Percentiles rank a stretch among this genome's conserved stretches.
phyloP scores from a whole-genome alignment of 2,797 vertebrate genomes.

The Sebastes minor region DNA sequence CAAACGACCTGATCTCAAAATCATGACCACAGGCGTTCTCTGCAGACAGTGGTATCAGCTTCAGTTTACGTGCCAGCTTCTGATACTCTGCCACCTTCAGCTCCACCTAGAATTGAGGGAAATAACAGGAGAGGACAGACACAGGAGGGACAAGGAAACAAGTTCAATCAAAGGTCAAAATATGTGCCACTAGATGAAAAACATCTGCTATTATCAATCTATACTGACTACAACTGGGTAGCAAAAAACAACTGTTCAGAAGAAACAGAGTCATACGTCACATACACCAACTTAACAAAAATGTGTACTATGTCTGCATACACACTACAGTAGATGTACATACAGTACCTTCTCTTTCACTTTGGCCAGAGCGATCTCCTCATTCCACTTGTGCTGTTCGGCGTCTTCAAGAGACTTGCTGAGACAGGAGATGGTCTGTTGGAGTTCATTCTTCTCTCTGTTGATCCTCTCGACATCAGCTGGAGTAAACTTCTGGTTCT shows the following conservation, averaged over 20 bases:
- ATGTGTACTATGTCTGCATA: neutral
- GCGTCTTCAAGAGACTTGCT: slow-evolving; percentile 88
- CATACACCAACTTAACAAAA: neutral
- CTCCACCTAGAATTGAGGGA: slow-evolving; percentile 81
- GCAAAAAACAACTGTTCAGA: neutral
- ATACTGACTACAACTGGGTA: neutral
- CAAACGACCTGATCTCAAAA: slow-evolving; percentile 90
- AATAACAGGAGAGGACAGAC: neutral
- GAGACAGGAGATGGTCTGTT: slow-evolving; percentile 87
- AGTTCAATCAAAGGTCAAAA: neutral
- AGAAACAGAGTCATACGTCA: neutral
- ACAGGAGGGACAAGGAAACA: neutral
- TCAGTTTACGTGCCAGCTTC: slow-evolving; percentile 93
- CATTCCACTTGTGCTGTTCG: slow-evolving; percentile 91
- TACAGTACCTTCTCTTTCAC: slow-evolving; percentile 84
- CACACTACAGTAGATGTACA: slow-evolving; percentile 54
- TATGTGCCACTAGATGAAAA: neutral
- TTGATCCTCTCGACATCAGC: slow-evolving; percentile 95
- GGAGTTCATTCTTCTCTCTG: slow-evolving; percentile 90
- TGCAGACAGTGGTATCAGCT: slow-evolving; percentile 90
- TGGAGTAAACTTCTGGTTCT: slow-evolving; percentile 94
- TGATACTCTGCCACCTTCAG: slow-evolving; percentile 89
- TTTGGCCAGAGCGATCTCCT: slow-evolving; percentile 91
- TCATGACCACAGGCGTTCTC: slow-evolving; percentile 92
- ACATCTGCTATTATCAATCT: neutral